Percentiles rank a stretch among this genome's conserved stretches.
These are phyloP conservation scores for Atherinosoma microstoma DNA, from an alignment of 2,797 vertebrate species.

Conservation along the genomic window DNA sequence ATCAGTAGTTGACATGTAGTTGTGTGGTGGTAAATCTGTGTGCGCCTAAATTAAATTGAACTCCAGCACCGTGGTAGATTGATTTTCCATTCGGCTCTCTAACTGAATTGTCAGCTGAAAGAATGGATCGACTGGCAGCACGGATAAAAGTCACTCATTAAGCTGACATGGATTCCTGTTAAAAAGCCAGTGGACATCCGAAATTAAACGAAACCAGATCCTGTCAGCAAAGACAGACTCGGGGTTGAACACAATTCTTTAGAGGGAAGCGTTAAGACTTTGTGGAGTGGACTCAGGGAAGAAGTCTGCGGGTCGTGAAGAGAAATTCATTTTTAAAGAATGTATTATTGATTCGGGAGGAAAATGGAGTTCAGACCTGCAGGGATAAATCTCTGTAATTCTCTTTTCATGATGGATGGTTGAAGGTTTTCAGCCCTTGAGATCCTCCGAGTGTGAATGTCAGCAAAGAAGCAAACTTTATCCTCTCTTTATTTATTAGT, in stretches of 20 bases:
- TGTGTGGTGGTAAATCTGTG: not conserved
- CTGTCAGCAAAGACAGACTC: conserved; percentile 28
- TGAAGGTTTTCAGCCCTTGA: conserved; percentile 10
- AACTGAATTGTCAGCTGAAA: conserved; percentile 27
- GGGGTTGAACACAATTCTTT: conserved; percentile 33
- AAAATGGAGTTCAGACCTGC: conserved; percentile 56
- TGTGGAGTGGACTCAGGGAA: conserved; percentile 30
- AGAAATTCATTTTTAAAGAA: conserved; percentile 66
- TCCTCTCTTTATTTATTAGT: not conserved
- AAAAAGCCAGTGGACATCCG: conserved; percentile 24
- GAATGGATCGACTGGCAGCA: conserved; percentile 19
- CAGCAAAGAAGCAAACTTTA: conserved; percentile 21
- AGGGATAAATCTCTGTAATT: conserved; percentile 45
- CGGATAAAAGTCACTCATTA: conserved; percentile 48
- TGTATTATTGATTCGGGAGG: conserved; percentile 72
- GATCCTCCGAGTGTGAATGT: conserved; percentile 42
- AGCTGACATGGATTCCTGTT: conserved; percentile 36
- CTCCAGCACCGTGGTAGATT: conserved; percentile 23
- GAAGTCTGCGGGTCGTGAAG: conserved; percentile 51
- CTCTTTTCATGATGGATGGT: conserved; percentile 45
- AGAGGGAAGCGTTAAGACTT: conserved; percentile 18
- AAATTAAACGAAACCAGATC: conserved; percentile 26
- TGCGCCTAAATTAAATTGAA: conserved; percentile 29
- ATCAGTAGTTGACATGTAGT: not conserved
- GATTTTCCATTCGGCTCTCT: conserved; percentile 35